Evolutionary conservation across 2,113 vertebrate genomes (phyloP).

Genomic region (Zapornia atra): DNA sequence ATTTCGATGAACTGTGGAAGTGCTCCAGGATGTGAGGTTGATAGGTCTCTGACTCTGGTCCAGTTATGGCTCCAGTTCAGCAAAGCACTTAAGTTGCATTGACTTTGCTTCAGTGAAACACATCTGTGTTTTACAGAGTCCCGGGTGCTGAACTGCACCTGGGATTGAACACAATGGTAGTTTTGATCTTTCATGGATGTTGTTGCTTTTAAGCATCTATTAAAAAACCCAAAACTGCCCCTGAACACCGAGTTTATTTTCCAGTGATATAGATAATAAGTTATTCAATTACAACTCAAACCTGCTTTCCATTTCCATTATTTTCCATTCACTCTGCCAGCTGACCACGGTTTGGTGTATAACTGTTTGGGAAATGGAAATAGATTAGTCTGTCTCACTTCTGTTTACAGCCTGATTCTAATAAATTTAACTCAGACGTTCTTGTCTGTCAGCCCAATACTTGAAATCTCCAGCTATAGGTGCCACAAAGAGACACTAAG

Average conservation of each 20-base stretch:
- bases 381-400: background rate
- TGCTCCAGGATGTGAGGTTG: background rate
- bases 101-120: background rate
- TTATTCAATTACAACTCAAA: constrained; percentile 11
- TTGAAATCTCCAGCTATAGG: background rate
- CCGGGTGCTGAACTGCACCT: background rate
- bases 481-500: background rate
- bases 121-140: background rate
- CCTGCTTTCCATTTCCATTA: constrained; percentile 39
- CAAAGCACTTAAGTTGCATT: background rate
- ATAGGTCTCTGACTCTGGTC: background rate
- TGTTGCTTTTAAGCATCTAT: background rate
- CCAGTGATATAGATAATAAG: background rate
- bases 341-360: background rate
- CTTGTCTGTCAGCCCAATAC: background rate
- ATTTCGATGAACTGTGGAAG: background rate
- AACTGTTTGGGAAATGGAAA: constrained; percentile 11
- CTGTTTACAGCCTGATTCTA: background rate
- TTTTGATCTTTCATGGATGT: background rate
- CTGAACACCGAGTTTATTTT: background rate
- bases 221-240: background rate
- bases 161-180: background rate
- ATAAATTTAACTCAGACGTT: background rate
- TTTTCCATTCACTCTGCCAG: constrained; percentile 32
- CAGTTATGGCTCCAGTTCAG: background rate